phyloP scores from a whole-genome alignment of 1,140 invertebrate species.

The Eueides isabella region DNA sequence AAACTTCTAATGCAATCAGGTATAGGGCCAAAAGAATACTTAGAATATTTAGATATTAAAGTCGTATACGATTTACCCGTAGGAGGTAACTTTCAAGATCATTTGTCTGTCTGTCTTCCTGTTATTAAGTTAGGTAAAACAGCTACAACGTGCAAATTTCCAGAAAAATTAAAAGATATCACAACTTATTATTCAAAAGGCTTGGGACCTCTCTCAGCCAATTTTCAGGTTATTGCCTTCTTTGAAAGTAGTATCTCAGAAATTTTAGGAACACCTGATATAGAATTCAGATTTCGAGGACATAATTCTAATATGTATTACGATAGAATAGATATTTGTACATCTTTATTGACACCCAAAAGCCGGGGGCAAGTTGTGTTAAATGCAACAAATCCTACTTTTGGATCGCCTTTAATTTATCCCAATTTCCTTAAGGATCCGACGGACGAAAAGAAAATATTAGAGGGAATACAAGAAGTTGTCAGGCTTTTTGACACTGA shows the following conservation, averaged over 20 bases:
- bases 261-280: slow-evolving; percentile 80
- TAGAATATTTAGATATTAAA: slow-evolving; percentile 80
- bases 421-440: slow-evolving; percentile 91
- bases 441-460: slow-evolving; percentile 87
- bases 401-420: slow-evolving; percentile 88
- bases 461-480: slow-evolving; percentile 85
- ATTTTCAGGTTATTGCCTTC: slow-evolving; percentile 85
- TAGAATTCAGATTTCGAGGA: slow-evolving; percentile 83
- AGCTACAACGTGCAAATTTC: slow-evolving; percentile 77
- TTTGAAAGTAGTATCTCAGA: slow-evolving; percentile 84
- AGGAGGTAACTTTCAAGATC: slow-evolving; percentile 89
- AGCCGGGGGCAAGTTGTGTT: slow-evolving; percentile 87
- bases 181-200: slow-evolving; percentile 80
- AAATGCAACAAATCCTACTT: slow-evolving; percentile 86
- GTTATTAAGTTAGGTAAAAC: slow-evolving; percentile 82
- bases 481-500: slow-evolving; percentile 81
- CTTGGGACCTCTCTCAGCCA: slow-evolving; percentile 81
- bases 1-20: slow-evolving; percentile 82
- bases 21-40: slow-evolving; percentile 75
- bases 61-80: slow-evolving; percentile 85
- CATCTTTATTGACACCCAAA: slow-evolving; percentile 88
- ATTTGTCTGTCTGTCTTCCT: slow-evolving; percentile 81
- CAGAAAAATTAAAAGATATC: slow-evolving; percentile 81
- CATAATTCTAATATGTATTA: slow-evolving; percentile 84
- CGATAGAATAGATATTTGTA: slow-evolving; percentile 83